phyloP scores from a whole-genome alignment of 2,797 vertebrate genomes.

The Peromyscus nudipes region DNA sequence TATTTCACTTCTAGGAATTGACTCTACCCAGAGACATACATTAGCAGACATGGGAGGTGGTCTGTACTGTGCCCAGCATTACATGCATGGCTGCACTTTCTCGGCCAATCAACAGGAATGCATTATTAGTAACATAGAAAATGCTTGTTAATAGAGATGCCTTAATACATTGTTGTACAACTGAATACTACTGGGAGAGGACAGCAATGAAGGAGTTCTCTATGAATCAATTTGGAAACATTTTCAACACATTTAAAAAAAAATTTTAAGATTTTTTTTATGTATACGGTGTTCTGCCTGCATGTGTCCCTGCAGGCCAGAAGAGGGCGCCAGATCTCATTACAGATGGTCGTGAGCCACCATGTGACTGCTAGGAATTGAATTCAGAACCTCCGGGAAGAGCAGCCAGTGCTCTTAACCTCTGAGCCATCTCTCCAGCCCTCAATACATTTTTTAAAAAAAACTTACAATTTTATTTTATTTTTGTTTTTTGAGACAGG shows the following conservation, averaged over 20 bases:
- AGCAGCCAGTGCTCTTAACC: too few relatives aligned
- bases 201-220: conserved; percentile 9
- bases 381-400: too few relatives aligned
- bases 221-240: conserved; percentile 18
- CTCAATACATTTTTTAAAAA: too few relatives aligned
- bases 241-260: conserved; percentile 11
- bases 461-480: too few relatives aligned
- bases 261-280: too few relatives aligned
- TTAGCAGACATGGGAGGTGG: conserved; percentile 12
- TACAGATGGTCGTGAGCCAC: too few relatives aligned
- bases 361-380: too few relatives aligned
- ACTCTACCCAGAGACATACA: not conserved
- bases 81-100: not conserved
- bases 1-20: conserved; percentile 45
- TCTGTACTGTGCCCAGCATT: not conserved
- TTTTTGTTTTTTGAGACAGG: too few relatives aligned
- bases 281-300: too few relatives aligned
- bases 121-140: not conserved
- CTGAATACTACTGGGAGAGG: not conserved
- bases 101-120: not conserved
- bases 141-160: not conserved
- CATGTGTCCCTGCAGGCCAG: too few relatives aligned
- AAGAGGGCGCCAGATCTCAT: too few relatives aligned
- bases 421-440: too few relatives aligned
- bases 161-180: not conserved